A percentile compares a stretch with the other conserved stretches of the same genome.
Evolutionary conservation across 2,797 vertebrate genomes (phyloP).

Genomic region (Melanitta fusca): DNA sequence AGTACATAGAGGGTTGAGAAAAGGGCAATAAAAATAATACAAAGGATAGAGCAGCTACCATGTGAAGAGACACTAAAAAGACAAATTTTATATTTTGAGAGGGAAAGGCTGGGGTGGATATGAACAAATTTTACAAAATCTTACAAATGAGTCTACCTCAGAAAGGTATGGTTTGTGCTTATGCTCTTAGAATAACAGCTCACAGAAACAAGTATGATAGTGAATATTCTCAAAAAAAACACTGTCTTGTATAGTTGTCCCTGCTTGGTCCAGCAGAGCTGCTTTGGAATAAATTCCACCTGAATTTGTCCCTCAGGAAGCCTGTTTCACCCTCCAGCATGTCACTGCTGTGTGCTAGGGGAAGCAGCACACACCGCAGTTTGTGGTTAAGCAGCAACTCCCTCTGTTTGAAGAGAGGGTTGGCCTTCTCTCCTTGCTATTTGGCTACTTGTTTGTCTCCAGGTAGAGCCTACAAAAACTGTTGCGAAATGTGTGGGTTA

Average conservation of each 20-base stretch:
- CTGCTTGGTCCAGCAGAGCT: background rate
- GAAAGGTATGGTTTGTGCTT: background rate
- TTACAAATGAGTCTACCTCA: background rate
- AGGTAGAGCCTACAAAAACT: background rate
- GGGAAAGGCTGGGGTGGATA: background rate
- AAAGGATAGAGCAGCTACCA: background rate
- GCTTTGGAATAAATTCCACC: background rate
- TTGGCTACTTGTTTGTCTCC: constrained; percentile 15
- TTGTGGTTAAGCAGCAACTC: background rate
- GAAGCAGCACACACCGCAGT: background rate
- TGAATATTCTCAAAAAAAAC: background rate
- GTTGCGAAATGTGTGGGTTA: constrained; percentile 35
- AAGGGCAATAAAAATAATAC: background rate
- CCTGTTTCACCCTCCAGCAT: background rate
- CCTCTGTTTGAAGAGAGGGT: background rate
- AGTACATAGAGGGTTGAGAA: background rate
- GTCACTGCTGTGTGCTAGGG: background rate
- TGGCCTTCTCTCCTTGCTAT: background rate
- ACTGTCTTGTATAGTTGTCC: background rate
- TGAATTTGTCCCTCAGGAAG: background rate
- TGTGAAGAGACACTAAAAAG: background rate
- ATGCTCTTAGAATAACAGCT: background rate
- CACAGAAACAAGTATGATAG: background rate
- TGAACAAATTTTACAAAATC: background rate
- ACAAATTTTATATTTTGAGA: background rate